These are phyloP conservation scores for Aphodius sticticus DNA, from an alignment of 2,888 invertebrate species.

Conservation along the genomic window DNA sequence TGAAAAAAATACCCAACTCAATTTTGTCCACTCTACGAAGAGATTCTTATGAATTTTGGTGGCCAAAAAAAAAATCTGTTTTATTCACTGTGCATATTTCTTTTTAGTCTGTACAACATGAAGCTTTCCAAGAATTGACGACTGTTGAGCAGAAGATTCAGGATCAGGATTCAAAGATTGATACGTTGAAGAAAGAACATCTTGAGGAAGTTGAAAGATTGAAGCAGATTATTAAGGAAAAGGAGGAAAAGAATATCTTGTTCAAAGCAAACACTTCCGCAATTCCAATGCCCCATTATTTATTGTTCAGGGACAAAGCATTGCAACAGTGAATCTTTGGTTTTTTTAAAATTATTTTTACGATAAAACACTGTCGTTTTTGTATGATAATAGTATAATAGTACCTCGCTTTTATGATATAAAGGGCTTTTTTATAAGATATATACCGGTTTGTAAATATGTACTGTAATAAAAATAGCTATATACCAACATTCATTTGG, in stretches of 20 bases:
- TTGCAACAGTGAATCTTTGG: conserved; percentile 32
- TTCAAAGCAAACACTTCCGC: conserved; percentile 51
- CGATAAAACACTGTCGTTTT: neutral
- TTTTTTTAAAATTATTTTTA: neutral
- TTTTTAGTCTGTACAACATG: conserved; percentile 62
- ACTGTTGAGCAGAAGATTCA: conserved; percentile 63
- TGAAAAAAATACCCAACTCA: no score
- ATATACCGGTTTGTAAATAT: neutral
- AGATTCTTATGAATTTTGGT: neutral
- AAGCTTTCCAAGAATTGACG: conserved; percentile 63
- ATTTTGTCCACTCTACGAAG: no score
- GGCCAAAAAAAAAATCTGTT: neutral
- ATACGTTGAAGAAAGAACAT: conserved; percentile 61
- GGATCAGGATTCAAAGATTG: conserved; percentile 60
- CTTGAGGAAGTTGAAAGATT: conserved; percentile 60
- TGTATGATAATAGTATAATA: neutral
- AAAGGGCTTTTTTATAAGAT: conserved; percentile 5
- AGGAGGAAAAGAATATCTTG: conserved; percentile 57
- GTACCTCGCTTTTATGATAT: neutral
- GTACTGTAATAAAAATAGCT: neutral
- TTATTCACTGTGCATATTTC: conserved; percentile 16
- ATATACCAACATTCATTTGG: no score
- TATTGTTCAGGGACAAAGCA: conserved; percentile 55
- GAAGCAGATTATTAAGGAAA: conserved; percentile 59
- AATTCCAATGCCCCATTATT: conserved; percentile 53